These are phyloP conservation scores for Cossypha caffra DNA, from an alignment of 2,797 vertebrate genomes.

Conservation along the genomic window DNA sequence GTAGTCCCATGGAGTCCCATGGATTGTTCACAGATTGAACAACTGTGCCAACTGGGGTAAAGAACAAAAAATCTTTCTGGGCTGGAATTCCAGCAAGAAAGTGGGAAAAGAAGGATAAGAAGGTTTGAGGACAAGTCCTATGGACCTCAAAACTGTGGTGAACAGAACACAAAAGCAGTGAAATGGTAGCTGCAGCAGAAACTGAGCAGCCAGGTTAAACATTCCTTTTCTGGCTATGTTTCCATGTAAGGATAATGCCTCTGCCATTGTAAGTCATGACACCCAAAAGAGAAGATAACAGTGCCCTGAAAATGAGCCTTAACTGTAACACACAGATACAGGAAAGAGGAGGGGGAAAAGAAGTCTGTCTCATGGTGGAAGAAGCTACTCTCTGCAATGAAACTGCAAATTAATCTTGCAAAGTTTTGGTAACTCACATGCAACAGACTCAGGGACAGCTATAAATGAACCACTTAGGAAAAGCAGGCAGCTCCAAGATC, in stretches of 20 bases:
- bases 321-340: background rate
- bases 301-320: background rate
- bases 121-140: background rate
- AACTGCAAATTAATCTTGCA: background rate
- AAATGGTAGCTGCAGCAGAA: background rate
- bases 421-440: background rate
- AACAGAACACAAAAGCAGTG: background rate
- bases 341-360: rapidly evolving
- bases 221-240: background rate
- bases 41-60: background rate
- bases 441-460: background rate
- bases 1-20: background rate
- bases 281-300: background rate
- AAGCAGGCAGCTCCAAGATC: background rate
- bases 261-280: background rate
- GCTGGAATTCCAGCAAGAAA: background rate
- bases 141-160: background rate
- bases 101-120: background rate
- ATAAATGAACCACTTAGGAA: background rate
- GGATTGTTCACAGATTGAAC: background rate
- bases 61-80: background rate
- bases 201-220: background rate
- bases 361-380: background rate
- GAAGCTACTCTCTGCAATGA: background rate
- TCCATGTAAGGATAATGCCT: background rate